A percentile compares a stretch with the other conserved stretches of the same genome.
Conservation (phyloP, 2,113 vertebrate genomes). For the Microcebus ravelobensis region DNA sequence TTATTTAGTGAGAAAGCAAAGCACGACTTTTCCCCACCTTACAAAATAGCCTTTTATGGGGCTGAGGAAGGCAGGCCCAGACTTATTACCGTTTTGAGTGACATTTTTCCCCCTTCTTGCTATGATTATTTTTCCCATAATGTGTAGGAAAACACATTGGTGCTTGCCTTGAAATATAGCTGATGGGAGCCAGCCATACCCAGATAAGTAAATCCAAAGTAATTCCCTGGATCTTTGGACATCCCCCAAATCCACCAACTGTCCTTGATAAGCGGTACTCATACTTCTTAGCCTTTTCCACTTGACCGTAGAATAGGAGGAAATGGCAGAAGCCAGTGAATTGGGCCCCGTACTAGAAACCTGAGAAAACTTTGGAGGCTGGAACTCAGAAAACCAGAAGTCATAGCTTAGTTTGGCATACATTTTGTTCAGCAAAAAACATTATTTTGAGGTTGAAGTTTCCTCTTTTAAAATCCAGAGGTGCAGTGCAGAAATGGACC, state of each 20-base stretch:
- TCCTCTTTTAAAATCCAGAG: constrained; percentile 82
- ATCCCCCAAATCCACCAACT: neutral
- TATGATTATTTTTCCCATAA: constrained; percentile 18
- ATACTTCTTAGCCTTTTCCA: constrained; percentile 67
- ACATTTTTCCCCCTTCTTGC: neutral
- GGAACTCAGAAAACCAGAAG: constrained; percentile 78
- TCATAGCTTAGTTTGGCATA: constrained; percentile 80
- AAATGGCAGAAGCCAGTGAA: constrained; percentile 66
- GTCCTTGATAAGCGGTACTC: constrained; percentile 49
- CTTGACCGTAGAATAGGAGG: constrained; percentile 68
- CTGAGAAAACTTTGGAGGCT: constrained; percentile 80
- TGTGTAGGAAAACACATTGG: constrained; percentile 25
- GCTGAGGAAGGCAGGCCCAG: neutral
- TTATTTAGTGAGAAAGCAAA: constrained; percentile 44
- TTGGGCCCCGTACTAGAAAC: constrained; percentile 75
- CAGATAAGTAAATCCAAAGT: constrained; percentile 43
- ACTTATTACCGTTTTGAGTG: constrained; percentile 3
- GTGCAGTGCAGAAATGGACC: constrained; percentile 73
- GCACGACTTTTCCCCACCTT: neutral
- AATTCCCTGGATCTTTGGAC: neutral
- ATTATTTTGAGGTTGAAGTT: constrained; percentile 83
- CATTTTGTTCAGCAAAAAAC: constrained; percentile 82
- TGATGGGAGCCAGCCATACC: constrained; percentile 65
- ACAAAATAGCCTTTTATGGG: neutral
- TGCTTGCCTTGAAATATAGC: constrained; percentile 20